Evolutionary conservation across 1,140 invertebrate species (phyloP).

Genomic region (Helicoverpa armigera): DNA sequence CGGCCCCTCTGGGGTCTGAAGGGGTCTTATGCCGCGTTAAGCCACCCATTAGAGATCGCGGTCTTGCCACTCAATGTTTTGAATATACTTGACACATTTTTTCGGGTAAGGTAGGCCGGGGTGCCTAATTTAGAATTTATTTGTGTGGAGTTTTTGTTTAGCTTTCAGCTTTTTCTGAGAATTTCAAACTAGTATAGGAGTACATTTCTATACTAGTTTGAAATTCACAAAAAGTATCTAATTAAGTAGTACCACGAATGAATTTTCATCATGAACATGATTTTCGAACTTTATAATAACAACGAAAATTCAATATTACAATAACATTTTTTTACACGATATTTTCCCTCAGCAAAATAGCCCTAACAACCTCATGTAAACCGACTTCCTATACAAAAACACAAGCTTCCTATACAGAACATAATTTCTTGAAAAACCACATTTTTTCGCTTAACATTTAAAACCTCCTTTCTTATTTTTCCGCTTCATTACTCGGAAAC

Average conservation of each 20-base stretch:
- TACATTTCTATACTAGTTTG: no score
- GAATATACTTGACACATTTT: conserved; percentile 41
- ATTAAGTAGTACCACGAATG: no score
- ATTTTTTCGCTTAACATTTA: conserved; percentile 2
- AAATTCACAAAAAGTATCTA: no score
- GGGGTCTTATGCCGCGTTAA: conserved; percentile 18
- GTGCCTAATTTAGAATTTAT: conserved; percentile 9
- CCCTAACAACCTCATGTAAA: neutral
- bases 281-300: no score
- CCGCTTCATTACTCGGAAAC: conserved; percentile 7
- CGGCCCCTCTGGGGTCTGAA: conserved; percentile 6
- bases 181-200: no score
- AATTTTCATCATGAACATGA: no score
- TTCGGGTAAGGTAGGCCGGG: neutral
- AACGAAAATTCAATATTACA: no score
- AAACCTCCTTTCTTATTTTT: conserved; percentile 9
- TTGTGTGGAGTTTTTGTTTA: neutral
- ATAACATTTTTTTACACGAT: neutral
- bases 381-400: neutral
- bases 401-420: neutral
- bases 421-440: conserved; percentile 10
- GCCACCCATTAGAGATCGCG: conserved; percentile 29
- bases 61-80: conserved; percentile 40
- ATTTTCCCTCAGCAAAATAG: neutral
- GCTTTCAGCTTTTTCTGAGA: no score